These are phyloP conservation scores for Dynastes hyllus DNA, from an alignment of 2,888 invertebrate genomes.

Conservation along the genomic window DNA sequence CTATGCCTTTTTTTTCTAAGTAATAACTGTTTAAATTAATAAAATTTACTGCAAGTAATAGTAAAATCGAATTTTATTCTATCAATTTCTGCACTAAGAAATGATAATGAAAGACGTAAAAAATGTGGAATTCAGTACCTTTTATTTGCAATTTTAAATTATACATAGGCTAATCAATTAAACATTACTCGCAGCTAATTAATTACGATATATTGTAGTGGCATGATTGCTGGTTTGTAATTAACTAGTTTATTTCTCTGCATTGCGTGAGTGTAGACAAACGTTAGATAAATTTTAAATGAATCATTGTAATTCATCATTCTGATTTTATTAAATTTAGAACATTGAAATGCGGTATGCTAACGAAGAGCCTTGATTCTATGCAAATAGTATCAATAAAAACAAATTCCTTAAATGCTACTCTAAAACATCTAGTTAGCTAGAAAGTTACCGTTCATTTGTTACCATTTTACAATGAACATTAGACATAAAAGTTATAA, in stretches of 20 bases:
- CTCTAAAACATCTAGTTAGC: slow-evolving; percentile 43
- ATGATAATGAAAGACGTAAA: background rate
- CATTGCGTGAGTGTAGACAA: slow-evolving; percentile 28
- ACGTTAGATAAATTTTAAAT: slow-evolving; percentile 42
- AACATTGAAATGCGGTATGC: slow-evolving; percentile 39
- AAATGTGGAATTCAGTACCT: slow-evolving; percentile 15
- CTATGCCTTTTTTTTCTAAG: no score
- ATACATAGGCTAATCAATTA: slow-evolving; percentile 47
- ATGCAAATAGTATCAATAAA: slow-evolving; percentile 46
- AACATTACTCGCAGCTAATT: slow-evolving; percentile 47
- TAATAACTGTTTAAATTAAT: no score
- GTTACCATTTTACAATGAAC: slow-evolving; percentile 19
- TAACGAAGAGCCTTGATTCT: slow-evolving; percentile 48
- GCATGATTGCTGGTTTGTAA: slow-evolving; percentile 19
- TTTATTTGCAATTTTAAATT: slow-evolving; percentile 44
- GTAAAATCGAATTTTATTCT: background rate
- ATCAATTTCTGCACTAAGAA: background rate
- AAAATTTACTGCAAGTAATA: background rate
- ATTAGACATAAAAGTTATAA: background rate
- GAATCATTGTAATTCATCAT: slow-evolving; percentile 47
- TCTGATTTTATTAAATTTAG: slow-evolving; percentile 48
- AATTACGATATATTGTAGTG: slow-evolving; percentile 39
- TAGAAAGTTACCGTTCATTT: slow-evolving; percentile 46
- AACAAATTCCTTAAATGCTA: slow-evolving; percentile 47
- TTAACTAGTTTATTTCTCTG: slow-evolving; percentile 29